Conservation (phyloP, 1,140 invertebrate species). For the Propsilocerus akamusi region DNA sequence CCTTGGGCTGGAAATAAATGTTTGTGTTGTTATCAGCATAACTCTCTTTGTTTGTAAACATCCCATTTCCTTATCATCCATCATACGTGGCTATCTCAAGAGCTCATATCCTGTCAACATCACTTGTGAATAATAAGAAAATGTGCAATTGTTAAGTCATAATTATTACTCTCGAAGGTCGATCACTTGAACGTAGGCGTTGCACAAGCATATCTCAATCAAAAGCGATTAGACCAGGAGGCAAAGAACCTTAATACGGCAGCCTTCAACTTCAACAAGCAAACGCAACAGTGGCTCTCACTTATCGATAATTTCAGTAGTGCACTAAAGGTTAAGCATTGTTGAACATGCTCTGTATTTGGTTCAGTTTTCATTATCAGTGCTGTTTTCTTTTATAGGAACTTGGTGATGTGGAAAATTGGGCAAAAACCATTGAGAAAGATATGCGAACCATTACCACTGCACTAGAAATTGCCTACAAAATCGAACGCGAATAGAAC, state of each 20-base stretch:
- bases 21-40: not conserved
- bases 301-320: constrained; percentile 91
- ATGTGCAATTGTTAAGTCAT: not conserved
- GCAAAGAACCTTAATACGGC: constrained; percentile 91
- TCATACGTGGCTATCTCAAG: not conserved
- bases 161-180: constrained; percentile 20
- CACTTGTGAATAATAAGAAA: not conserved
- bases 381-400: constrained; percentile 32
- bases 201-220: constrained; percentile 94
- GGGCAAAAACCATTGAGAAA: constrained; percentile 90
- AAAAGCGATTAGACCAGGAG: constrained; percentile 92
- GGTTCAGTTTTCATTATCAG: no score
- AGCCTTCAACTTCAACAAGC: constrained; percentile 86
- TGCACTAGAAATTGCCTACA: constrained; percentile 88
- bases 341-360: no score
- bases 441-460: constrained; percentile 88
- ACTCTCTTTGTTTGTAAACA: not conserved
- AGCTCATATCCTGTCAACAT: not conserved
- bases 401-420: constrained; percentile 97
- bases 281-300: constrained; percentile 89
- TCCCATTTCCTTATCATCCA: not conserved
- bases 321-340: constrained; percentile 47
- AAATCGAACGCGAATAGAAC: constrained; percentile 37
- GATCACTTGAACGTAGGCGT: constrained; percentile 95
- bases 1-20: no score